These are phyloP conservation scores for Apostichopus parvimensis DNA, from an alignment of 35 echinoderm and acorn worm genomes.

Conservation along the genomic window DNA sequence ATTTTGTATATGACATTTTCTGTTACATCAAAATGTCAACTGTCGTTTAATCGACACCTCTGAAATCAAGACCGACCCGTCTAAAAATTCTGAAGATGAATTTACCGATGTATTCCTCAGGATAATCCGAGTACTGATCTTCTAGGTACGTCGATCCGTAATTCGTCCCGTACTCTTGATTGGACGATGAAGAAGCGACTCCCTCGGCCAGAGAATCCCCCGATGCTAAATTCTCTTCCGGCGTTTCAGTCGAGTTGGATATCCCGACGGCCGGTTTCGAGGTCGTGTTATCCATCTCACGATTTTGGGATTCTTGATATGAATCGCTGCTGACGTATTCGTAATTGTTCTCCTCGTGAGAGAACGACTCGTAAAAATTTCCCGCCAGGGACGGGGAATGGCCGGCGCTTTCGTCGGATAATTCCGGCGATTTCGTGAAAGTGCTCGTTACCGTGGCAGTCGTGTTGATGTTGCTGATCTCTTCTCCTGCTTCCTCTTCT, in stretches of 20 bases:
- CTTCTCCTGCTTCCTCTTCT: not conserved
- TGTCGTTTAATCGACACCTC: too few relatives aligned
- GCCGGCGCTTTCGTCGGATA: not conserved
- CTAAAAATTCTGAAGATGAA: not conserved
- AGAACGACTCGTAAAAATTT: not conserved
- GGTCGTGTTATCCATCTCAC: not conserved
- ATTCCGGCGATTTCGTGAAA: not conserved
- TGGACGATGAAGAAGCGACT: not conserved
- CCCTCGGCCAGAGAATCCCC: not conserved
- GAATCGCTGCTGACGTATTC: not conserved
- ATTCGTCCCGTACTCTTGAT: not conserved
- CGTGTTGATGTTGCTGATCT: not conserved
- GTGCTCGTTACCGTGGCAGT: not conserved
- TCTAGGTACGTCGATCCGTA: not conserved
- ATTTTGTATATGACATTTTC: too few relatives aligned
- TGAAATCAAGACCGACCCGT: too few relatives aligned
- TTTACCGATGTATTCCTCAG: not conserved
- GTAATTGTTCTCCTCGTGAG: not conserved
- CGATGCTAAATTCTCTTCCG: not conserved
- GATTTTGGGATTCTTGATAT: not conserved
- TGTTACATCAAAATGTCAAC: too few relatives aligned
- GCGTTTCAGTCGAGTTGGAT: not conserved
- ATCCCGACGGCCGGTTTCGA: not conserved
- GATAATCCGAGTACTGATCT: not conserved
- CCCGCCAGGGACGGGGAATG: not conserved